Evolutionary conservation across 2,113 vertebrate species (phyloP), one percentile per base, ranked within the genome.

Genomic region (Psittacus erithacus): DNA sequence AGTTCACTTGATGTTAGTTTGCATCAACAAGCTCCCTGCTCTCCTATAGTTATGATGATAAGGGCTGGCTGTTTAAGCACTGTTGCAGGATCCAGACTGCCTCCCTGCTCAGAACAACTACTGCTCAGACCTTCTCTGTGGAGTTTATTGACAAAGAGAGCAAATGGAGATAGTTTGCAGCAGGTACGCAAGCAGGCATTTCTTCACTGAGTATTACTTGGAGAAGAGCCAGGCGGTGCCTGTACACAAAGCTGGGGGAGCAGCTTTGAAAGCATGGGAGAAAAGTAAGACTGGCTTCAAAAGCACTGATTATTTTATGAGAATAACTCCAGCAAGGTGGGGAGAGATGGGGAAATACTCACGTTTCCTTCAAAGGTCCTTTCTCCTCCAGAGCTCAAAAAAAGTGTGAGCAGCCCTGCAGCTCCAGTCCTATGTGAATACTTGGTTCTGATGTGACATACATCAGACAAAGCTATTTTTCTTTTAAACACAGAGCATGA

Each of bases 131-230:
- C 71, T 69, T 47, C 77, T 87, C 77, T 85, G 87, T 3, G 23
- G 86, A 95, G 67, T 95, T 93, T 82, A 91, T 92, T 93, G 95
- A 62, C 94, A 94, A 94, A 92, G 87, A 92, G 63, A 91, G 63
- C 1, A 17, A 89, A 93, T 86, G 93, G 85, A 95, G 96, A 96
- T 88, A 92, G 78, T 82, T 82, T 87, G 41, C 83, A 87, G 67
- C 88, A 95, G 96, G 92, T 93, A 95, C 0, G 0, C 1, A 0
- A 88, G 73, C 83, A 87, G 62, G 88, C 65, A 0, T 90, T 95
- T 81, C 91, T 95, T 90, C 92, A 77, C 53, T 1, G 24, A 85
- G 49, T 67, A 63, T 80, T 76, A 52, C 65, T 57, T 86, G 91
- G 86, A 87, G 52, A 75, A 50, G 65, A 81, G 92, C 90, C 93